Evolutionary conservation across 2,888 invertebrate genomes (phyloP).

Genomic region (Oxystoma pomonae): DNA sequence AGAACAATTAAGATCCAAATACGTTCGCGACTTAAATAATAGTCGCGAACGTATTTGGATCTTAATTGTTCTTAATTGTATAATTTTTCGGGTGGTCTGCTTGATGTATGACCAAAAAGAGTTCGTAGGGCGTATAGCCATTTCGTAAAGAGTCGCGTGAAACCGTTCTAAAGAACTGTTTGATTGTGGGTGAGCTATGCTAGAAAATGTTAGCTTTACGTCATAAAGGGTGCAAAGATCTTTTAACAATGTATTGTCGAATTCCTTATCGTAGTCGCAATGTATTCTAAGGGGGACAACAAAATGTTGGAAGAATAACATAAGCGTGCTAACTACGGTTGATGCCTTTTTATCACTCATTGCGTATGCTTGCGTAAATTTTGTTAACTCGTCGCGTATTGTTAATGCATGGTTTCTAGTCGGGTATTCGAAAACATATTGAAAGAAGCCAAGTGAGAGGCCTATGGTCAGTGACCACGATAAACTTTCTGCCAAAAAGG

Average conservation of each 20-base stretch:
- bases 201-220: neutral
- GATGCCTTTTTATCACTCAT: conserved; percentile 12
- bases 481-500: conserved; percentile 14
- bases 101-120: no score
- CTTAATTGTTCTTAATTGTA: no score
- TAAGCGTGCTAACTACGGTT: conserved; percentile 9
- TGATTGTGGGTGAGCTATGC: neutral
- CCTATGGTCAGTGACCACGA: no score
- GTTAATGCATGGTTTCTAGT: conserved; percentile 14
- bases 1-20: no score
- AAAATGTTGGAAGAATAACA: conserved; percentile 14
- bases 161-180: neutral
- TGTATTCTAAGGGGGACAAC: conserved; percentile 15
- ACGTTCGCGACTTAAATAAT: no score
- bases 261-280: conserved; percentile 17
- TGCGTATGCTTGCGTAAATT: conserved; percentile 5
- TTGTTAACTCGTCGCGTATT: conserved; percentile 11
- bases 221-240: conserved; percentile 6
- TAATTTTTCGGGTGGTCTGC: no score
- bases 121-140: no score
- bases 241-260: conserved; percentile 16
- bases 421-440: conserved; percentile 18
- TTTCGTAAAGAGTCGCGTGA: conserved; percentile 19
- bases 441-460: no score
- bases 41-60: no score